Evolutionary conservation across 2,113 vertebrate genomes (phyloP).

Genomic region (Etheostoma cragini): DNA sequence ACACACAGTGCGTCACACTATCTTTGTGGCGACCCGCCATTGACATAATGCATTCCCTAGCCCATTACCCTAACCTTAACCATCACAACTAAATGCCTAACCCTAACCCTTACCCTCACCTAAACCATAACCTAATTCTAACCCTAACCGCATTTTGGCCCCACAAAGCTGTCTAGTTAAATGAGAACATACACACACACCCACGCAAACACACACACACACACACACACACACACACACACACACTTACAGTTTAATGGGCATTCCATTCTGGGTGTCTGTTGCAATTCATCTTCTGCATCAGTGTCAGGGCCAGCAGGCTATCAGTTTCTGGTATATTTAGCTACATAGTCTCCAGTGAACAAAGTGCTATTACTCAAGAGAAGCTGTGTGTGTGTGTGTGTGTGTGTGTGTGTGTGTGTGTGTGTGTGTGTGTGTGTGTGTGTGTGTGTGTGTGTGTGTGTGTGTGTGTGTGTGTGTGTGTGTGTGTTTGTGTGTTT

Average conservation of each 20-base stretch:
- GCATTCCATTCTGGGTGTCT: constrained; percentile 7
- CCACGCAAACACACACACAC: constrained; percentile 6
- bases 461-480: not conserved
- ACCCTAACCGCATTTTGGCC: too few relatives aligned
- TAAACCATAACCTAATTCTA: too few relatives aligned
- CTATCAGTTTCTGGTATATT: constrained; percentile 69
- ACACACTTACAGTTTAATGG: not conserved
- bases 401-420: not conserved
- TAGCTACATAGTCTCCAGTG: constrained; percentile 51
- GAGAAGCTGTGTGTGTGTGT: not conserved
- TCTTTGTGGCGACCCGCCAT: too few relatives aligned
- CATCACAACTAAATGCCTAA: too few relatives aligned
- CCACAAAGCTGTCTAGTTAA: too few relatives aligned
- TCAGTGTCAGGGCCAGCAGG: constrained; percentile 43
- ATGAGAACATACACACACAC: not conserved
- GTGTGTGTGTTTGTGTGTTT: constrained; percentile 1
- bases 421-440: not conserved
- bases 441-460: not conserved
- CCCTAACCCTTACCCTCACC: too few relatives aligned
- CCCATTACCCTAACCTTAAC: too few relatives aligned
- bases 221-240: constrained; percentile 10
- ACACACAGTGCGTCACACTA: not conserved
- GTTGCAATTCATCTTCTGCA: constrained; percentile 36
- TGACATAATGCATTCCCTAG: too few relatives aligned
- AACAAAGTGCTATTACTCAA: constrained; percentile 62